Evolutionary conservation across 2,888 invertebrate species (phyloP), one percentile per base, ranked within the genome.

Genomic region (Ormyrus labotus): DNA sequence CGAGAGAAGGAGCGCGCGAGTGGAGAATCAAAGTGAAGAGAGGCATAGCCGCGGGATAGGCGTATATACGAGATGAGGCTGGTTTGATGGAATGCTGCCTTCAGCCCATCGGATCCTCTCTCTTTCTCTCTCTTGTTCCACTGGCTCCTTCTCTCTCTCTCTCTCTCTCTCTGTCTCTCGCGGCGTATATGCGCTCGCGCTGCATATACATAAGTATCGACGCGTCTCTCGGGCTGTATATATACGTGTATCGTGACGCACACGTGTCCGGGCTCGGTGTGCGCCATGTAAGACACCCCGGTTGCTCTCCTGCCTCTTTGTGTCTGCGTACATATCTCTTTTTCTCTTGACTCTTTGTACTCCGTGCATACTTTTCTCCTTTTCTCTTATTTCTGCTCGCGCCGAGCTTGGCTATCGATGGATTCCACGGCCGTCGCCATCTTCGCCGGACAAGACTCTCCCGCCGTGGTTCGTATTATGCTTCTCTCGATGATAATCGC

Each of bases 81-180:
- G 89, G 87, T 89, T 90, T 90, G 90, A 90, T 90, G 90, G 90
- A 90, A 90, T 90, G 90, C 87, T 88, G 89, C 89, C 88, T 87
- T 78, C 63, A 63, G 11, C 71, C 75, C 61, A 72, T 72, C 72
- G 69, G 57, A 70, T 73, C 50, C 73, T 69, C 65, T 68, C 78
- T 60, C 60, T 34, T 4, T 34, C 34, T 34, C 34, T 34, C 34
- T 34, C 34, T 34, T 34, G 19, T 60, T 67, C 61, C 58, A 51
- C 19, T 53, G 61, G 74, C 81, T 80, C 80, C 73, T 53, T 79
- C 68, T 55, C 67, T 65, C 57, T 65, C 67, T n/a, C n/a, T n/a
- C n/a, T n/a, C n/a, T n/a, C n/a, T n/a, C n/a, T 61, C 74, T 77
- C 81, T 74, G 73, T 61, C 60, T 60, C 73, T 51, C 65, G 34